Conservation (phyloP, 2,113 vertebrate species). For the Corythornis madagascariensis region DNA sequence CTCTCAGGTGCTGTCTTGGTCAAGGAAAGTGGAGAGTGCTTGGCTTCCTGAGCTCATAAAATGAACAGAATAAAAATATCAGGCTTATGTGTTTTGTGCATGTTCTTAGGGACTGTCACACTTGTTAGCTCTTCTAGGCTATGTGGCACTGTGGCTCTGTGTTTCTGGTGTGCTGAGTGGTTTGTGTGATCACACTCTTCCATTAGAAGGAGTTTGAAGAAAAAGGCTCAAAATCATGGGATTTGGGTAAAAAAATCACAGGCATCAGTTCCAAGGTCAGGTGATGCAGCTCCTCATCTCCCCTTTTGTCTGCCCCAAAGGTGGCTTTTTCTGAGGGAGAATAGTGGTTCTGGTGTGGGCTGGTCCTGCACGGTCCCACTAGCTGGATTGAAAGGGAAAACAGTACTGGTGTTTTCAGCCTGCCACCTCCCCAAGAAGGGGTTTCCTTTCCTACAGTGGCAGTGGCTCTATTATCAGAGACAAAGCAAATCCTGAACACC, state of each 20-base stretch:
- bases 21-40: background rate
- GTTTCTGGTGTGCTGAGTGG: background rate
- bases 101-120: background rate
- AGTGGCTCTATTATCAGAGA: background rate
- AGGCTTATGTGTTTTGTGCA: background rate
- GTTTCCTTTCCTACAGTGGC: background rate
- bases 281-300: background rate
- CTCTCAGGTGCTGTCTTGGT: background rate
- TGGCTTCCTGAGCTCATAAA: background rate
- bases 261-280: background rate
- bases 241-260: background rate
- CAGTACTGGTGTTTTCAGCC: background rate
- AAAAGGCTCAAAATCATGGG: background rate
- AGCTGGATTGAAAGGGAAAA: background rate
- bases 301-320: background rate
- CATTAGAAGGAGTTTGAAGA: background rate
- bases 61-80: background rate
- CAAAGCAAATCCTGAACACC: conserved; percentile 18
- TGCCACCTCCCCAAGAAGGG: background rate
- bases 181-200: background rate
- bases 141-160: background rate
- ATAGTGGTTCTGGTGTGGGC: background rate
- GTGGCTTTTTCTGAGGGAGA: background rate
- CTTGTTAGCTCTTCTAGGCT: background rate
- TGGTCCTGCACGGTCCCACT: background rate